Conservation (phyloP, 1,140 invertebrate genomes). For the Arctopsyche grandis region DNA sequence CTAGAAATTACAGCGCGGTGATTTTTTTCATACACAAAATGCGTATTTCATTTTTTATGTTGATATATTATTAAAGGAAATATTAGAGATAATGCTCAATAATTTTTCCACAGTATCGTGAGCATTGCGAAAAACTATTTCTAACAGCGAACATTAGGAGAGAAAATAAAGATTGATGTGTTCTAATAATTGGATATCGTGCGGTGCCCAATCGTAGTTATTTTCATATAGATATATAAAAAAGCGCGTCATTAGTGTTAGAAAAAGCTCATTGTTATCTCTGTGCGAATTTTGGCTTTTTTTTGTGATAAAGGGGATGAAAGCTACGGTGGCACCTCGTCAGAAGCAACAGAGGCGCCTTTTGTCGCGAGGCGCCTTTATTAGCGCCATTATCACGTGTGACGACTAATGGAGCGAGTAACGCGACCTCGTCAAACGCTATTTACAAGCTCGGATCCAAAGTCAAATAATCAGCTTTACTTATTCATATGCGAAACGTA, state of each 20-base stretch:
- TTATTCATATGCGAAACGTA: too few species aligned
- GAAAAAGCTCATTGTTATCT: constrained; percentile 8
- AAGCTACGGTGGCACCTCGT: too few species aligned
- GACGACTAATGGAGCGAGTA: background rate
- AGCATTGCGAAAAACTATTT: constrained; percentile 2
- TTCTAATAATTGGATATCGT: constrained; percentile 29
- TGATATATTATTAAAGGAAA: too few species aligned
- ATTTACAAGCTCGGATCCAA: too few species aligned
- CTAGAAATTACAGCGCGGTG: too few species aligned
- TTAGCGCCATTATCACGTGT: constrained; percentile 21
- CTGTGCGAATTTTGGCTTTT: background rate
- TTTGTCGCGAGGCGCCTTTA: constrained; percentile 1
- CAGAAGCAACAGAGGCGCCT: background rate
- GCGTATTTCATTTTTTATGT: too few species aligned
- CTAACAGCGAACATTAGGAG: background rate
- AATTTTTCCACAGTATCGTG: constrained; percentile 17
- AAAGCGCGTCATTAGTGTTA: constrained; percentile 20
- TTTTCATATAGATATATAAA: constrained; percentile 16
- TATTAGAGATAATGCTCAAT: background rate
- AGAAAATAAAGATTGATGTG: constrained; percentile 26
- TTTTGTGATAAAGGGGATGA: background rate
- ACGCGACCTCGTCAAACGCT: too few species aligned
- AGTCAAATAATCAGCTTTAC: too few species aligned
- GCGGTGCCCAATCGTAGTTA: background rate
- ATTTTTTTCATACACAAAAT: too few species aligned